These are phyloP conservation scores for Rhincodon typus DNA, from an alignment of 2,797 vertebrate genomes.

Conservation along the genomic window DNA sequence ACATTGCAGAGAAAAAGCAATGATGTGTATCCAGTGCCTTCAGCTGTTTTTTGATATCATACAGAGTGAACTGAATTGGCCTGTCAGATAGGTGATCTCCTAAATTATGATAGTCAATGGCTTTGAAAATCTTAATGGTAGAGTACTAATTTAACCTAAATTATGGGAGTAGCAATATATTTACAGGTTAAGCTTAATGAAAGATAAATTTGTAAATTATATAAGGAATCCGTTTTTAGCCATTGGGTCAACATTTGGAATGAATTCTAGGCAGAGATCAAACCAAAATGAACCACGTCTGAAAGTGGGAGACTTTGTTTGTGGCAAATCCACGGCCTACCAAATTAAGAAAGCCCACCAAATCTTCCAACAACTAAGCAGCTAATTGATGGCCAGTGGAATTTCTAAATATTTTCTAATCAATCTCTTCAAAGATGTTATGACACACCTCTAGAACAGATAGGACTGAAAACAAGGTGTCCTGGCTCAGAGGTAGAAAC, in stretches of 20 bases:
- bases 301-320: no score
- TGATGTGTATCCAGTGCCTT: no score
- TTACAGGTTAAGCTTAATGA: background rate
- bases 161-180: background rate
- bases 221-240: background rate
- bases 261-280: background rate
- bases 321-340: no score
- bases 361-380: no score
- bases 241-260: background rate
- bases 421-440: no score
- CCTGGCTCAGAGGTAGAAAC: no score
- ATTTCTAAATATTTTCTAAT: no score
- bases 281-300: conserved; percentile 35
- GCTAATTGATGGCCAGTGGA: no score
- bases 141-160: background rate
- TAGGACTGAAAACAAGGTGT: no score
- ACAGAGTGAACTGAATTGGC: background rate
- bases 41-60: no score
- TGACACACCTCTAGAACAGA: no score
- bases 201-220: background rate
- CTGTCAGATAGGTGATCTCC: background rate
- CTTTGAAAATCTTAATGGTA: background rate
- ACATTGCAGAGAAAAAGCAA: background rate
- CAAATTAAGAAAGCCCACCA: no score
- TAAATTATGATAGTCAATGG: background rate